Conservation (phyloP, 2,888 invertebrate species). For the Ametastegia equiseti region DNA sequence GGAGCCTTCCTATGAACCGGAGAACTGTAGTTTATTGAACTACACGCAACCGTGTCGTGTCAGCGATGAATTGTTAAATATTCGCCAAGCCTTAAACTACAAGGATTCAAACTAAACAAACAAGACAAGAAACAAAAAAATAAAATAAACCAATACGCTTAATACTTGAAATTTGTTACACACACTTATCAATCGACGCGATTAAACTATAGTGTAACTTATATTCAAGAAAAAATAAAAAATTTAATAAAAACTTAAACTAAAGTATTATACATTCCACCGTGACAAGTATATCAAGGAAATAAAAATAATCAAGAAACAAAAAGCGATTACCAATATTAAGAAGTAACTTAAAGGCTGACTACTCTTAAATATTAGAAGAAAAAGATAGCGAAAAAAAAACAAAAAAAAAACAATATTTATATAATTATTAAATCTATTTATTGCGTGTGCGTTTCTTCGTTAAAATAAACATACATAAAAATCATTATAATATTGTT, state of each 20-base stretch:
- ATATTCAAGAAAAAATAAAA: background rate
- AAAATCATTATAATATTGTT: constrained; percentile 5
- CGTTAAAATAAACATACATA: background rate
- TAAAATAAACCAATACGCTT: constrained; percentile 46
- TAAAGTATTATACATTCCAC: constrained; percentile 41
- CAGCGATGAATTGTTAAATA: constrained; percentile 48
- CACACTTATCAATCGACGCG: constrained; percentile 26
- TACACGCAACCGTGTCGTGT: constrained; percentile 37
- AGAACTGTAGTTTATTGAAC: constrained; percentile 37
- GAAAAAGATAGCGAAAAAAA: no score
- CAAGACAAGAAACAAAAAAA: no score
- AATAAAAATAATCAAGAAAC: constrained; percentile 51
- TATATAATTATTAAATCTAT: constrained; percentile 6
- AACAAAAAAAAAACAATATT: constrained; percentile 9
- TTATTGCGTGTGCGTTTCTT: constrained; percentile 9
- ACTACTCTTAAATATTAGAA: constrained; percentile 53
- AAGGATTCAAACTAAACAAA: constrained; percentile 46
- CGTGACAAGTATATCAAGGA: constrained; percentile 28
- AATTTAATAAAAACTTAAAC: background rate
- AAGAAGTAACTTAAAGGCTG: constrained; percentile 57
- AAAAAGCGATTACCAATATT: constrained; percentile 27
- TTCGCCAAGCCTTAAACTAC: constrained; percentile 50
- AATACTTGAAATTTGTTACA: constrained; percentile 44
- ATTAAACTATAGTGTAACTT: background rate
- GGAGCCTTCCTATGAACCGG: constrained; percentile 52